A percentile compares a stretch with the other conserved stretches of the same genome.
Evolutionary conservation across 2,888 invertebrate species (phyloP).

Genomic region (Argyresthia goedartella): DNA sequence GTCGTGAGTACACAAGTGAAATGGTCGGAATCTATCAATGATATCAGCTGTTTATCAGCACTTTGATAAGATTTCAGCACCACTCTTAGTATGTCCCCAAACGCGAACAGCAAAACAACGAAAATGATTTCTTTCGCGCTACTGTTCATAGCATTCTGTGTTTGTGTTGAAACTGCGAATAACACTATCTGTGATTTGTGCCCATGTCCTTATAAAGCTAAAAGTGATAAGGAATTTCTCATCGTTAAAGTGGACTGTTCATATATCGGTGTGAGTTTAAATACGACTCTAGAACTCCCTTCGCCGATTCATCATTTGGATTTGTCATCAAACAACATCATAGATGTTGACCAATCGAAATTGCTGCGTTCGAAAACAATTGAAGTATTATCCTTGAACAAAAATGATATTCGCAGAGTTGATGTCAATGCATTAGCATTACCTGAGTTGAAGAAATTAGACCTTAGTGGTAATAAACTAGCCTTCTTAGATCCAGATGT

Average conservation of each 20-base stretch:
- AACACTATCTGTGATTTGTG: slow-evolving; percentile 11
- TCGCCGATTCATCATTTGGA: slow-evolving; percentile 32
- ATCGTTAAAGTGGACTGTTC: slow-evolving; percentile 34
- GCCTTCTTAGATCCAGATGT: slow-evolving; percentile 39
- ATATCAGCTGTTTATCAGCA: slow-evolving; percentile 2
- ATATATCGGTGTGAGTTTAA: slow-evolving; percentile 22
- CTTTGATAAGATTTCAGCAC: not conserved
- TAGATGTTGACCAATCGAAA: slow-evolving; percentile 21
- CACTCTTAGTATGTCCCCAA: too few species aligned
- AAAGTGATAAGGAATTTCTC: slow-evolving; percentile 6
- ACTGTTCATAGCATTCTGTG: too few species aligned
- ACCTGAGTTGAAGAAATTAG: slow-evolving; percentile 39
- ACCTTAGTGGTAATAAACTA: slow-evolving; percentile 50
- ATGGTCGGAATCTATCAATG: slow-evolving; percentile 2
- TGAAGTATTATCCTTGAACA: slow-evolving; percentile 30
- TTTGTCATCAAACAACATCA: slow-evolving; percentile 43
- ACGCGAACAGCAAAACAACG: too few species aligned
- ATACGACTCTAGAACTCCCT: slow-evolving; percentile 29
- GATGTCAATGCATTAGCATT: slow-evolving; percentile 30
- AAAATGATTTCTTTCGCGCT: not conserved
- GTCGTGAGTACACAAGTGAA: too few species aligned
- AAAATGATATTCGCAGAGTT: slow-evolving; percentile 38
- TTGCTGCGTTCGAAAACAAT: slow-evolving; percentile 34
- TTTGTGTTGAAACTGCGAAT: too few species aligned
- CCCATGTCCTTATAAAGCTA: slow-evolving; percentile 24